Evolutionary conservation across 2,888 invertebrate genomes (phyloP), one percentile per base, ranked within the genome.

Genomic region (Tachina fera): DNA sequence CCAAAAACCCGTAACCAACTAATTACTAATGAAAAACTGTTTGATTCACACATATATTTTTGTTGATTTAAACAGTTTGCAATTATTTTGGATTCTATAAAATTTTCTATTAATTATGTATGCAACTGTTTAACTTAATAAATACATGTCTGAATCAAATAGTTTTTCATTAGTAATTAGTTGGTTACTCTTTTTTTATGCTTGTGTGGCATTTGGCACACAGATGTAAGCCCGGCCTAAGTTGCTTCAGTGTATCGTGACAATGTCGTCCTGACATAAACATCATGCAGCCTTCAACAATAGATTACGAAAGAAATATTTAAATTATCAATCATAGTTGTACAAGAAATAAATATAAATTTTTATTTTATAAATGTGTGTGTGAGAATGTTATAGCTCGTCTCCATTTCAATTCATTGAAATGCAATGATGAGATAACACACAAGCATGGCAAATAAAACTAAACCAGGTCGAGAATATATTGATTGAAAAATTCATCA

Each of bases 241-340:
- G 49, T 41, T 68, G 77, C 49, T 11, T 31, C 9, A 58, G 49
- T 68, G 58, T 56, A 13, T 60, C 14, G 49, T 41, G 67, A 22
- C 39, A 76, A 67, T 76, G 67, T 67, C 39, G 14, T 56, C 16
- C 58, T 67, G 65, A 56, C 76, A 67, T 45, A 31, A 65, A 76
- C 45, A 67, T 67, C 47, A n/a, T 49, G 22, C 14, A 67, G 47
- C 19, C 22, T 49, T n/a, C 31, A 60, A 61, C 70, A 78, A 77
- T 19, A 68, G 14, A 45, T 16, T 56, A 39, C n/a, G n/a, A n/a
- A n/a, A n/a, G n/a, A 72, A 78, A 82, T 58, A 41, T 71, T 75
- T 60, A 82, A 82, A 47, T 63, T 51, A 78, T 85, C 82, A 78
- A 85, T 82, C 82, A 85, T 82, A 75, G 1, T 63, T 58, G 60